Conservation (phyloP, 2,113 vertebrate genomes). For the Phaethornis superciliosus region DNA sequence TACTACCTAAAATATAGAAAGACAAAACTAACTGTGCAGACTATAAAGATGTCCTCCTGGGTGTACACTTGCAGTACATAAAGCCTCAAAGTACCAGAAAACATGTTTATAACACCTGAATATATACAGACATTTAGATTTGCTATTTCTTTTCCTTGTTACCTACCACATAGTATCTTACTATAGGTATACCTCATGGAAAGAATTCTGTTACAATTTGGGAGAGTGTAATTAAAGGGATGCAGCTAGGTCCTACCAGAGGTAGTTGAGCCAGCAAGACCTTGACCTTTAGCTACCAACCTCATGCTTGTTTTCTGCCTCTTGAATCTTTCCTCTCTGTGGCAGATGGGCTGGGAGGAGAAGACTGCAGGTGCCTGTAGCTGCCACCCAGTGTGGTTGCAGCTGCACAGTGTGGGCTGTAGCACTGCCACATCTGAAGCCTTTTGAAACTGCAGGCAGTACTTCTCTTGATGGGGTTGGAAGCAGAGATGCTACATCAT, state of each 20-base stretch:
- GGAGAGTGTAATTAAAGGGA: neutral
- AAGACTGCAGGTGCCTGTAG: accelerated
- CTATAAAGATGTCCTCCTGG: neutral
- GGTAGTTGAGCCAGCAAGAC: neutral
- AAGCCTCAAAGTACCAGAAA: neutral
- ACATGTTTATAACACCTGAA: neutral
- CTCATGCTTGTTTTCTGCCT: neutral
- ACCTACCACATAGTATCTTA: neutral
- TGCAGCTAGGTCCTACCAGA: neutral
- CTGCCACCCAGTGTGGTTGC: neutral
- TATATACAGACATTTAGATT: neutral
- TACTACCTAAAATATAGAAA: neutral
- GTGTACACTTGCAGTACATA: neutral
- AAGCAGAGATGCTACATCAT: neutral
- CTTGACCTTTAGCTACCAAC: accelerated
- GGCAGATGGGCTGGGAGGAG: neutral
- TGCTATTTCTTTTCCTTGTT: neutral
- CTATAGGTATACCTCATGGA: neutral
- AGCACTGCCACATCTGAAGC: neutral
- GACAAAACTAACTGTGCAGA: neutral
- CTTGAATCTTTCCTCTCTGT: neutral
- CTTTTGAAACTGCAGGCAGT: neutral
- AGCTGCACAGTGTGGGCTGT: neutral
- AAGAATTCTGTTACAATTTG: neutral
- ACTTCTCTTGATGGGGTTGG: neutral